Evolutionary conservation across 2,113 vertebrate genomes (phyloP), one percentile per base, ranked within the genome.

Genomic region (Mugil cephalus): DNA sequence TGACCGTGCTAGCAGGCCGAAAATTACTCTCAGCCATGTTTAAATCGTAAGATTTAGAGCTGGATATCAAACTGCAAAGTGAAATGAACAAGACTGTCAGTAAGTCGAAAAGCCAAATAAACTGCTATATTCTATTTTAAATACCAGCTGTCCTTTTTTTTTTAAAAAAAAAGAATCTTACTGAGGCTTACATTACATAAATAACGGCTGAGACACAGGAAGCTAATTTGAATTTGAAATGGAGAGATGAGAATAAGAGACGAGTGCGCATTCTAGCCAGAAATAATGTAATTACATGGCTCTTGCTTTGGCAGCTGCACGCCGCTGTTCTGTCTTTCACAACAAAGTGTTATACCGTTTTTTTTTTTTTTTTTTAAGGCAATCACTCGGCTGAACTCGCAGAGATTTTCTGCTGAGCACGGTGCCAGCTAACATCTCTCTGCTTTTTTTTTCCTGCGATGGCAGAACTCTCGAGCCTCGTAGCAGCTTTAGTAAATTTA

Each of bases 241-340:
- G 62, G 14, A 81, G 39, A 40, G 42, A 68, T 34, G 58, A n/a
- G 55, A 71, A 62, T 8, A 15, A 68, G 14, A 59, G 19, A 54
- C 9, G n/a, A 18, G 35, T 13, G 8, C 17, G 10, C 18, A 48
- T 68, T 69, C 18, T 35, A 48, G 50, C 13, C 56, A 54, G 50
- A 54, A 50, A 65, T 73, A 43, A 54, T 77, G 51, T 50, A 82
- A 79, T 84, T 73, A 74, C 71, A 74, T 21, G 50, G 52, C n/a
- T 12, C 45, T 45, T 47, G 68, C 54, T 56, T 68, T 18, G 58
- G 48, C 77, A 74, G 60, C 53, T 46, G 21, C 15, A 35, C 21
- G 42, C 59, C 52, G 45, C 50, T 67, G 21, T 35, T 65, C 30
- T 48, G 55, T 54, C 19, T 69, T 55, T 73, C 39, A 50, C n/a